Evolutionary conservation across 2,797 vertebrate species (phyloP).

Genomic region (Odontamblyopus rebecca): DNA sequence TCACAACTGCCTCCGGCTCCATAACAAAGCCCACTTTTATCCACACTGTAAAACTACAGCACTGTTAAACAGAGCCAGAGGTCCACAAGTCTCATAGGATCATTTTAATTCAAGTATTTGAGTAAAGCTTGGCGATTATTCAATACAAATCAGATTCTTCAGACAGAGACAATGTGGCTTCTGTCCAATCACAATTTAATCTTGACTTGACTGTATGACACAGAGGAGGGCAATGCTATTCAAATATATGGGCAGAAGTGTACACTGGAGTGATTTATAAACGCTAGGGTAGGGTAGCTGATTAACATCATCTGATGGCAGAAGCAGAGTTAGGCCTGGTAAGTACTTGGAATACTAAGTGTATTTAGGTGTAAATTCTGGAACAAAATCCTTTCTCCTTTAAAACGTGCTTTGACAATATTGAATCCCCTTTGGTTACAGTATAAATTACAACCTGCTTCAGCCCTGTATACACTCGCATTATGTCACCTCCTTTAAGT

Average conservation of each 20-base stretch:
- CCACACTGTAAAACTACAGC: conserved; percentile 33
- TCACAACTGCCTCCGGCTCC: conserved; percentile 29
- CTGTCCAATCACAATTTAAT: background rate
- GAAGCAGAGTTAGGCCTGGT: no score
- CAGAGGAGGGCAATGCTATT: background rate
- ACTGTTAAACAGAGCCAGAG: conserved; percentile 24
- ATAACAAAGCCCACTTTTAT: conserved; percentile 55
- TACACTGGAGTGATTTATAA: background rate
- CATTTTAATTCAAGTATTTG: conserved; percentile 10
- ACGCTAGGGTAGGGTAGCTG: background rate
- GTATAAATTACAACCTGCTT: conserved; percentile 1
- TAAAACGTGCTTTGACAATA: background rate
- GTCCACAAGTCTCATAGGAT: conserved; percentile 20
- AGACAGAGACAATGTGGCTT: background rate
- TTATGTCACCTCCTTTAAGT: conserved; percentile 5
- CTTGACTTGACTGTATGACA: background rate
- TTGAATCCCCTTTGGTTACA: background rate
- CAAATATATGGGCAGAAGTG: background rate
- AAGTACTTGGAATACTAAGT: no score
- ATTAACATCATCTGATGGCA: no score
- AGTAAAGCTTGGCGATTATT: conserved; percentile 9
- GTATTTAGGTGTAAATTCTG: background rate
- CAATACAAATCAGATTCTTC: conserved; percentile 10
- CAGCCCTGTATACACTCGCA: background rate
- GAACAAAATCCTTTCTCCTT: background rate